A percentile compares a stretch with the other conserved stretches of the same genome.
Evolutionary conservation across 30 jellyfish, hydroid and myxozoan species (phyloP).

Genomic region (Aurelia sp.): DNA sequence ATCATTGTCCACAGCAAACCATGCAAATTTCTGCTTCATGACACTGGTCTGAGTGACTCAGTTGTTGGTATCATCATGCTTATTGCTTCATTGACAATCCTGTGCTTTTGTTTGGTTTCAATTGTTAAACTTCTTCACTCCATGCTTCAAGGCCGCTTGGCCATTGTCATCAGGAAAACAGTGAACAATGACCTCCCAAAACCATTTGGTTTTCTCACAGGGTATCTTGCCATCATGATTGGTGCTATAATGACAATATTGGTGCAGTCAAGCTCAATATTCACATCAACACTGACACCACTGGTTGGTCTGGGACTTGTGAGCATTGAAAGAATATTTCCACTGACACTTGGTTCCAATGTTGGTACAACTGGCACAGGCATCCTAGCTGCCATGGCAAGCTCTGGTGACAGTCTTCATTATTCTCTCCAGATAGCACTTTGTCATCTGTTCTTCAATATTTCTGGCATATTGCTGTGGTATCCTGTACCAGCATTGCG

Average conservation of each 20-base stretch:
- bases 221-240: constrained; percentile 81
- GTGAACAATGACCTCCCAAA: constrained; percentile 84
- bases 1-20: constrained; percentile 44
- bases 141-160: constrained; percentile 87
- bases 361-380: constrained; percentile 97
- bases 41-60: constrained; percentile 91
- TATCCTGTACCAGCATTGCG: constrained; percentile 88
- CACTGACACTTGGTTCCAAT: constrained; percentile 91
- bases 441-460: constrained; percentile 91
- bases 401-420: constrained; percentile 74
- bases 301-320: constrained; percentile 94
- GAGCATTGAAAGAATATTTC: constrained; percentile 79
- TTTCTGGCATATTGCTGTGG: constrained; percentile 89
- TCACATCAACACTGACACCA: constrained; percentile 95
- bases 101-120: constrained; percentile 79
- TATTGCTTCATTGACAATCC: constrained; percentile 67
- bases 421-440: constrained; percentile 85
- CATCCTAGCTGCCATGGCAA: constrained; percentile 92
- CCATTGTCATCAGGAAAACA: constrained; percentile 76
- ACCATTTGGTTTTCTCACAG: constrained; percentile 92
- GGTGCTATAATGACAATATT: constrained; percentile 94
- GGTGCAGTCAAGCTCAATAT: constrained; percentile 94
- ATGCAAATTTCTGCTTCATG: constrained; percentile 77
- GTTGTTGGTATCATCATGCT: constrained; percentile 89
- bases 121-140: constrained; percentile 89